A percentile compares a stretch with the other conserved stretches of the same genome.
These are phyloP conservation scores for Aurelia aurita DNA, from an alignment of 30 jellyfish, hydroid and myxozoan species.

Conservation along the genomic window DNA sequence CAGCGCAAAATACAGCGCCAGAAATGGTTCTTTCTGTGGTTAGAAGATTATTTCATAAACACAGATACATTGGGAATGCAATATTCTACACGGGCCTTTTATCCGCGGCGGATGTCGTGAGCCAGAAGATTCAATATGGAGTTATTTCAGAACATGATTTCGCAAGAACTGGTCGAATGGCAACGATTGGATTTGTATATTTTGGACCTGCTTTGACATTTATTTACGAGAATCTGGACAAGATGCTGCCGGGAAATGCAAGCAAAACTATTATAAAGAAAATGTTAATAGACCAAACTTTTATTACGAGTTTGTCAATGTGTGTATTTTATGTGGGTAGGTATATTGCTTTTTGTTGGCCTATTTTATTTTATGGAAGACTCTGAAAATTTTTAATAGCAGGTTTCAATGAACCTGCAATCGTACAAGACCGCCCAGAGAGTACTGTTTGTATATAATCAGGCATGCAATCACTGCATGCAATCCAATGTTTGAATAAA, in stretches of 20 bases:
- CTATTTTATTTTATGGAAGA: no score
- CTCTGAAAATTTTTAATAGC: no score
- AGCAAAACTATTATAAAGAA: slow-evolving; percentile 59
- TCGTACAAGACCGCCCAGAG: no score
- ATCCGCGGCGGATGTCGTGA: slow-evolving; percentile 71
- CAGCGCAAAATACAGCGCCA: neutral
- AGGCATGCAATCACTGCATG: no score
- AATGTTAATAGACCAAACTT: slow-evolving; percentile 58
- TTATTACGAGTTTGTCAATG: slow-evolving; percentile 46
- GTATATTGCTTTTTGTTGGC: neutral
- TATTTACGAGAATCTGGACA: slow-evolving; percentile 66
- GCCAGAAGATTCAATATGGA: slow-evolving; percentile 79
- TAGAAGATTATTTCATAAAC: slow-evolving; percentile 58
- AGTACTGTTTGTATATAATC: no score
- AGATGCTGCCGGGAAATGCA: slow-evolving; percentile 71
- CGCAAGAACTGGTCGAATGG: slow-evolving; percentile 86
- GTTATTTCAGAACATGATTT: slow-evolving; percentile 46
- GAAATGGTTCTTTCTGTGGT: slow-evolving; percentile 51
- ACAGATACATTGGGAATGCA: slow-evolving; percentile 71
- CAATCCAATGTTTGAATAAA: no score
- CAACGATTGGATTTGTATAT: slow-evolving; percentile 59
- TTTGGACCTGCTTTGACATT: slow-evolving; percentile 77
- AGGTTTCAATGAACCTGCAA: no score
- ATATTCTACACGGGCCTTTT: slow-evolving; percentile 69
- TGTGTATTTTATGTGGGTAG: slow-evolving; percentile 70